Evolutionary conservation across 92 coral and sea anemone species (phyloP).

Genomic region (Scolanthus callimorphus): DNA sequence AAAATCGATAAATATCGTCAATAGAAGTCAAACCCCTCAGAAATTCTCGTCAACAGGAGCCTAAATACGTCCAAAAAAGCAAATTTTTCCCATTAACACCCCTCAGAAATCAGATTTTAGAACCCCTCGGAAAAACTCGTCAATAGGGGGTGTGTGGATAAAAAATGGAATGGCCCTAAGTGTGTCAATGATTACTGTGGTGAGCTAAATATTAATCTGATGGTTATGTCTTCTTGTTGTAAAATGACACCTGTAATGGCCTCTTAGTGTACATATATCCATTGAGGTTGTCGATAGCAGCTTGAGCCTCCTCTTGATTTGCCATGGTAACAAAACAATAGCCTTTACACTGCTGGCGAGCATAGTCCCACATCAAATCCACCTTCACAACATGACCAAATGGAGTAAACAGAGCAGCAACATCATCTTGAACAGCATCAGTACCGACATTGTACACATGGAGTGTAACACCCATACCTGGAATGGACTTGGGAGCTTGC

Average conservation of each 20-base stretch:
- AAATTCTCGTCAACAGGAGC: too few relatives aligned
- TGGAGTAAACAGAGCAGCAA: slow-evolving; percentile 57
- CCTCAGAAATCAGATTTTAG: too few relatives aligned
- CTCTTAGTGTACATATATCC: slow-evolving; percentile 47
- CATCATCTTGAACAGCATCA: slow-evolving; percentile 52
- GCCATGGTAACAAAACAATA: slow-evolving; percentile 86
- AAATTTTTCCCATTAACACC: too few relatives aligned
- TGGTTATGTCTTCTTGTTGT: slow-evolving; percentile 58
- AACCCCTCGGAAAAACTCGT: too few relatives aligned
- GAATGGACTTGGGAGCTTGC: slow-evolving; percentile 9
- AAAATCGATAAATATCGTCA: too few relatives aligned
- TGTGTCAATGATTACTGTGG: too few relatives aligned
- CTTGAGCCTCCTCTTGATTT: slow-evolving; percentile 51
- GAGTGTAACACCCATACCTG: slow-evolving; percentile 38
- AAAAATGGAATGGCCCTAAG: too few relatives aligned
- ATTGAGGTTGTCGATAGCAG: slow-evolving; percentile 59
- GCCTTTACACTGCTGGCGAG: slow-evolving; percentile 66
- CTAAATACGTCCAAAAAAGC: too few relatives aligned
- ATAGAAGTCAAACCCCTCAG: too few relatives aligned
- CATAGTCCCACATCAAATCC: slow-evolving; percentile 83
- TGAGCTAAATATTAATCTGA: too few relatives aligned
- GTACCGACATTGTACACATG: slow-evolving; percentile 76
- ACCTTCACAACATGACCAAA: slow-evolving; percentile 65
- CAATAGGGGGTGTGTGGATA: too few relatives aligned
- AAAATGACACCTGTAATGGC: slow-evolving; percentile 73